Percentiles rank a stretch among this genome's conserved stretches.
Conservation (phyloP, 2,113 vertebrate species). For the Pagrus major region DNA sequence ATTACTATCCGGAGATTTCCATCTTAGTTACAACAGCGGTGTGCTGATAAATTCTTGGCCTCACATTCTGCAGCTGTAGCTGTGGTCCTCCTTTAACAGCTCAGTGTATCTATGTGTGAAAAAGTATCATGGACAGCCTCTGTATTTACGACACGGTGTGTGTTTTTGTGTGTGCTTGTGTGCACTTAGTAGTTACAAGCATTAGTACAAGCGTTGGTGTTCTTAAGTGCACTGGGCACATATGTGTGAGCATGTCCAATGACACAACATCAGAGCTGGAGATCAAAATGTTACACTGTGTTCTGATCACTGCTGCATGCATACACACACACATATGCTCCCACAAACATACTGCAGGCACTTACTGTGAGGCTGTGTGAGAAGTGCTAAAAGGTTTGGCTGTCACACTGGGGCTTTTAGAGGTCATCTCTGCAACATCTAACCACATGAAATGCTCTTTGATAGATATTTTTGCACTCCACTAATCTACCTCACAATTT, state of each 20-base stretch:
- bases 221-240: slow-evolving; percentile 30
- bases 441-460: slow-evolving; percentile 21
- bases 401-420: slow-evolving; percentile 36
- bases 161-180: not conserved
- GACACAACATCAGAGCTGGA: slow-evolving; percentile 28
- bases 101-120: not conserved
- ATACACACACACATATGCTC: not conserved
- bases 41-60: not conserved
- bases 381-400: slow-evolving; percentile 37
- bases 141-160: not conserved
- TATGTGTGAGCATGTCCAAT: slow-evolving; percentile 25
- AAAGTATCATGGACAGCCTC: not conserved
- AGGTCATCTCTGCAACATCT: slow-evolving; percentile 31
- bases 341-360: not conserved
- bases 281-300: slow-evolving; percentile 17
- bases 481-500: slow-evolving; percentile 18
- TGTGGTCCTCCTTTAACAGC: not conserved
- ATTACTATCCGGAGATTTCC: too few relatives aligned
- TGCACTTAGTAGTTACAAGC: not conserved
- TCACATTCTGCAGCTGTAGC: not conserved
- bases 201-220: not conserved
- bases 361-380: slow-evolving; percentile 9
- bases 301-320: slow-evolving; percentile 3
- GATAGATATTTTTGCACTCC: slow-evolving; percentile 34
- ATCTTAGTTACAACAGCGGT: too few relatives aligned